Base-by-base conservation (phyloP, 1,140 invertebrate genomes). In the Drosophila bipectinata region DNA sequence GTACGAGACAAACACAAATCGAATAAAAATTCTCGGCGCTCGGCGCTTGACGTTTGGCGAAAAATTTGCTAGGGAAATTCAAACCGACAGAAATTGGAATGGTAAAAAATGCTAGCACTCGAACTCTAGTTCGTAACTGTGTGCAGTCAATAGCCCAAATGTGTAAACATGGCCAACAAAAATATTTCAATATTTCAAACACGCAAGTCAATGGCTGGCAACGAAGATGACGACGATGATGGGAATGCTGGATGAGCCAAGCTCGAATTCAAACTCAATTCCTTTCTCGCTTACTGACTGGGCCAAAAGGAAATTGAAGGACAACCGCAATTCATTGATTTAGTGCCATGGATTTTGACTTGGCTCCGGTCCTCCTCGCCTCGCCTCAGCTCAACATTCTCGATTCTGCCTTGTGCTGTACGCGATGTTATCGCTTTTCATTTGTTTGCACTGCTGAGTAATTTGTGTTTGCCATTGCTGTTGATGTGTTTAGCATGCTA, bases 391-490 rank as follows among this genome's bases (percentile, higher is more conserved):
- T 26, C n/a, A 44, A 21, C 26, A 48, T 37, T 62, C 47, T 18
- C 41, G 26, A 59, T 48, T 45, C 15, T 21, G 56, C 39, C 49
- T 44, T 58, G 18, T 55, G 24, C 30, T 30, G 24, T 55, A 18
- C 68, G 59, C 77, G 82, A 87, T 87, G 67, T 88, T 87, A 88
- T 87, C 83, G 72, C 57, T 69, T 71, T 58, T 59, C 79, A 83
- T 88, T 88, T 88, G 79, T 88, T 88, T 88, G 83, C 79, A 67
- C 49, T 83, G 75, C 83, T 83, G 83, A 88, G 83, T 88, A 88
- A 88, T 88, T 88, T 88, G 79, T 88, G 83, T 88, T 88, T 83
- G 68, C 73, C 62, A 52, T 72, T 56, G 67, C 78, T 59, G 58
- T 72, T 73, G 63, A 74, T 81, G 68, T 72, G 78, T 81, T 77